Conservation (phyloP, 2,797 vertebrate genomes). For the Erethizon dorsatum region DNA sequence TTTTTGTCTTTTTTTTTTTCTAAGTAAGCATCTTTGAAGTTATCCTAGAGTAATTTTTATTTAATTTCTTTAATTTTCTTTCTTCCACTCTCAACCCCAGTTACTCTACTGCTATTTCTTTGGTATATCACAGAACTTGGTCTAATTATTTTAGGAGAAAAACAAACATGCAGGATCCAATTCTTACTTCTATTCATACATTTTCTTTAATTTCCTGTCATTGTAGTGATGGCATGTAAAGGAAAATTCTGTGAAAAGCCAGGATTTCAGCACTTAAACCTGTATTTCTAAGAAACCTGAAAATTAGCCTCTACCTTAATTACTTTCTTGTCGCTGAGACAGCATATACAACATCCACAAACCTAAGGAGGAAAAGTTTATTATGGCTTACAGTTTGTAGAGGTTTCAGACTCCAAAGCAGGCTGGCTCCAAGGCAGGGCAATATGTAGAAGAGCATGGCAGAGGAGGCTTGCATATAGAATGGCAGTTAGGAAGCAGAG, state of each 20-base stretch:
- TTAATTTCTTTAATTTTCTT: not conserved
- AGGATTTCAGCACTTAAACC: not conserved
- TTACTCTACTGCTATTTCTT: not conserved
- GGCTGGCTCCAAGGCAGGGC: not conserved
- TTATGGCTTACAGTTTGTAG: not conserved
- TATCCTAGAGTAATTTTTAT: constrained; percentile 34
- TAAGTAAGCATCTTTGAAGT: not conserved
- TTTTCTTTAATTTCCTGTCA: constrained; percentile 30
- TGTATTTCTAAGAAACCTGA: constrained; percentile 50
- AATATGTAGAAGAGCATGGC: not conserved
- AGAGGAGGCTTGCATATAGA: not conserved
- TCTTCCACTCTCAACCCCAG: fast-evolving
- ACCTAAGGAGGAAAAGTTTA: not conserved
- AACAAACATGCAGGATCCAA: not conserved
- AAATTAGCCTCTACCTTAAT: constrained; percentile 4
- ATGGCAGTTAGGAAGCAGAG: not conserved
- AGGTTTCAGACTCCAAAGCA: not conserved
- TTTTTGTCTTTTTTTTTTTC: constrained; percentile 51
- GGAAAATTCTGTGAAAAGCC: not conserved
- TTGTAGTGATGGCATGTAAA: not conserved
- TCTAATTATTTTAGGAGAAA: constrained; percentile 3
- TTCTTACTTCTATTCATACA: constrained; percentile 17
- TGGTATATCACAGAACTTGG: not conserved
- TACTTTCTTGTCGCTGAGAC: not conserved
- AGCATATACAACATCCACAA: not conserved